A percentile compares a stretch with the other conserved stretches of the same genome.
phyloP scores from a whole-genome alignment of 2,113 vertebrate genomes.

The Chiloscyllium plagiosum region DNA sequence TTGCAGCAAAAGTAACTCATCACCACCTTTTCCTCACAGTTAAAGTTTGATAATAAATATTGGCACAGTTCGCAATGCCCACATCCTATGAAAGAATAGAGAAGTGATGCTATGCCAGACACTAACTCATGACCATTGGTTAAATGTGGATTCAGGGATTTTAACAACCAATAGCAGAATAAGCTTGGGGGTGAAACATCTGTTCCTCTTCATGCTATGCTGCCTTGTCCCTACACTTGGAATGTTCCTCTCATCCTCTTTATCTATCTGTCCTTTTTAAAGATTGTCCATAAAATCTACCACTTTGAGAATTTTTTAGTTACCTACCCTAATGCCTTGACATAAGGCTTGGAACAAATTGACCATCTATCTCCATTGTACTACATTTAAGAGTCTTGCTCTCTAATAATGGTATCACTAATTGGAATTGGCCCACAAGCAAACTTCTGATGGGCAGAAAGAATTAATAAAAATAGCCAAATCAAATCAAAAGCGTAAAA shows the following conservation, averaged over 20 bases:
- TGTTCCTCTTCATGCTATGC: not conserved
- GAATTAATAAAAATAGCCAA: not conserved
- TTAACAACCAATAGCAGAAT: no score
- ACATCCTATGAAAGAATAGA: no score
- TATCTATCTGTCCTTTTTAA: not conserved
- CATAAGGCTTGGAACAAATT: not conserved
- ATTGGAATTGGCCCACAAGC: not conserved
- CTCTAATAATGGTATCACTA: not conserved
- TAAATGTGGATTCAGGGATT: no score
- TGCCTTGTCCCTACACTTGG: not conserved
- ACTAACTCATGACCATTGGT: no score
- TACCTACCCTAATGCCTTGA: not conserved
- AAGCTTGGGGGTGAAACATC: no score
- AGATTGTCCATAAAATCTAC: not conserved
- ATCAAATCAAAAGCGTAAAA: not conserved
- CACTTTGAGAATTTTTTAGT: not conserved
- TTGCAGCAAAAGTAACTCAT: no score
- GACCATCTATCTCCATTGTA: not conserved
- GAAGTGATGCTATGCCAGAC: no score
- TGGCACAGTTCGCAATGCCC: no score
- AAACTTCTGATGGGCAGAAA: not conserved
- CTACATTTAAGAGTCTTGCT: not conserved
- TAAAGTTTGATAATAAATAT: no score
- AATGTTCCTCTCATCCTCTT: not conserved
- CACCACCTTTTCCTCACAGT: no score